Conservation (phyloP, 2,888 invertebrate species). For the Drosophila greeni region DNA sequence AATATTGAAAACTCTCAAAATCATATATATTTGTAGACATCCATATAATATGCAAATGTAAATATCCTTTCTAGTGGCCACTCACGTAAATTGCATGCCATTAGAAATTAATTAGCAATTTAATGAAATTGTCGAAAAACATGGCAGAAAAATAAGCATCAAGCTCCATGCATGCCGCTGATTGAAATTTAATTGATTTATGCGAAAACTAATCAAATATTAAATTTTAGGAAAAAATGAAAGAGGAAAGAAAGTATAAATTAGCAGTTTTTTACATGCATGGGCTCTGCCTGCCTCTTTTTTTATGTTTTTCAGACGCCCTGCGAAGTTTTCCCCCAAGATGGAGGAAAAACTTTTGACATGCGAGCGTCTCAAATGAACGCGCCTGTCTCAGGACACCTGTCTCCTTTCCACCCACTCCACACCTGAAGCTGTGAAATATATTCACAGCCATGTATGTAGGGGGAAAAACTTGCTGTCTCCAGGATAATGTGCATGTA, state of each 20-base stretch:
- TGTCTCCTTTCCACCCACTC: conserved; percentile 12
- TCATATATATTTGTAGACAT: neutral
- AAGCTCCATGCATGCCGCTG: neutral
- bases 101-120: conserved; percentile 27
- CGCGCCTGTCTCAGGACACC: conserved; percentile 27
- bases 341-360: conserved; percentile 31
- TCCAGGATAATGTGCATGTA: conserved; percentile 45
- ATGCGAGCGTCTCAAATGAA: conserved; percentile 46
- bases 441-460: conserved; percentile 29
- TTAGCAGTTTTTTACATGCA: neutral
- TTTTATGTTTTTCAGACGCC: conserved; percentile 6
- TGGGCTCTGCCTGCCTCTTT: neutral
- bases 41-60: neutral
- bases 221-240: neutral
- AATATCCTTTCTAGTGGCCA: conserved; percentile 3
- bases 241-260: neutral
- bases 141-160: neutral
- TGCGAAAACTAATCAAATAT: conserved; percentile 13
- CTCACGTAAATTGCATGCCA: conserved; percentile 10
- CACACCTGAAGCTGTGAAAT: conserved; percentile 20
- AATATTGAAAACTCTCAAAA: neutral
- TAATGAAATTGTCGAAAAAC: conserved; percentile 9
- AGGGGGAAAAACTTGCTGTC: conserved; percentile 23
- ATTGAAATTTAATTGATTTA: conserved; percentile 28
- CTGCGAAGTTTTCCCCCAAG: conserved; percentile 7